phyloP scores from a whole-genome alignment of 1,140 invertebrate genomes.

The Sarcophaga bullata region DNA sequence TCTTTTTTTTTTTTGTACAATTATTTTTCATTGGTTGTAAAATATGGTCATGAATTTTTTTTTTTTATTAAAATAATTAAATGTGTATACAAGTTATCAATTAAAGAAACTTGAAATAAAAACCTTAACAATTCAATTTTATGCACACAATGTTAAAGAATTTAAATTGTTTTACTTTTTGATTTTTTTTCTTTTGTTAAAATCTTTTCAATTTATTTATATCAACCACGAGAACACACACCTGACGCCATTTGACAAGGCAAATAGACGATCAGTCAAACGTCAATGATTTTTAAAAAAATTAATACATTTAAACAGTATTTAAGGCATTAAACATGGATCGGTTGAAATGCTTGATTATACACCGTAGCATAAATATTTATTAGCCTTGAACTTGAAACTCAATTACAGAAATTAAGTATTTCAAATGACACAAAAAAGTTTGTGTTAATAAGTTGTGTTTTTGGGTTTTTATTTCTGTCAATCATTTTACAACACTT shows the following conservation, averaged over 20 bases:
- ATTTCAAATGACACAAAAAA: no score
- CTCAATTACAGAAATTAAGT: no score
- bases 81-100: neutral
- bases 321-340: no score
- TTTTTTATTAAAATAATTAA: constrained; percentile 12
- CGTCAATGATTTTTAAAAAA: neutral
- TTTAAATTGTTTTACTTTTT: constrained; percentile 6
- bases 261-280: neutral
- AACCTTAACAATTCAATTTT: constrained; percentile 9
- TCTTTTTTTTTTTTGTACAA: no score
- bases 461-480: no score
- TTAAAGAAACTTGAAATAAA: neutral
- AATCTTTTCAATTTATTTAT: neutral
- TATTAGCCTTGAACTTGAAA: no score
- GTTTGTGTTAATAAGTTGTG: no score
- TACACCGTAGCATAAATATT: no score
- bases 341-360: no score
- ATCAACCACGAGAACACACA: neutral
- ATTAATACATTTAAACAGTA: no score
- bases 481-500: no score
- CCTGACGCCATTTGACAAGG: neutral
- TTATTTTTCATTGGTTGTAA: neutral
- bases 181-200: neutral
- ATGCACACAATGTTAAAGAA: neutral
- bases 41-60: neutral